Evolutionary conservation across 2,113 vertebrate species (phyloP).

Genomic region (Platichthys stellatus): DNA sequence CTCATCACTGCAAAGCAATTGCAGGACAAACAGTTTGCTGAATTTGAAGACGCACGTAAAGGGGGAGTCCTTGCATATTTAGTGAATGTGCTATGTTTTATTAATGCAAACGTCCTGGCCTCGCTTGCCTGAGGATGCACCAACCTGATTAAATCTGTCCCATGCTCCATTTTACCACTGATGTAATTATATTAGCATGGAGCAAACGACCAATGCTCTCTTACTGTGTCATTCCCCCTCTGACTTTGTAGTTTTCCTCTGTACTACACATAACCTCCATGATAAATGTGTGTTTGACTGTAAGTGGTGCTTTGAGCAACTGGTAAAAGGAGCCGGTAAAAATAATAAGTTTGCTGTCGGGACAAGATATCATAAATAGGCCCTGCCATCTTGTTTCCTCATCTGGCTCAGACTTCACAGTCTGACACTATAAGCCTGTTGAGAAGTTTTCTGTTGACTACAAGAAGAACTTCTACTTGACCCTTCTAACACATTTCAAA

Average conservation of each 20-base stretch:
- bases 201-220: conserved; percentile 19
- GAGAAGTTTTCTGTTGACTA: conserved; percentile 79
- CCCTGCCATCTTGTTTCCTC: neutral
- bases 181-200: conserved; percentile 7
- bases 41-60: conserved; percentile 57
- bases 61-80: conserved; percentile 57
- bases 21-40: conserved; percentile 65
- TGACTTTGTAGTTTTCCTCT: conserved; percentile 10
- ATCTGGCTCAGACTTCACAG: conserved; percentile 7
- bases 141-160: conserved; percentile 58
- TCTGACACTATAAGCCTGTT: conserved; percentile 24
- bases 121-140: conserved; percentile 53
- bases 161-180: conserved; percentile 61
- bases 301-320: neutral
- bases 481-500: conserved; percentile 84
- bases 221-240: neutral
- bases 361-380: conserved; percentile 6
- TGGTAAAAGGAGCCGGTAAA: conserved; percentile 15
- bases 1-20: conserved; percentile 65
- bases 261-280: neutral
- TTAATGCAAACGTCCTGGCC: conserved; percentile 63
- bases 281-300: neutral
- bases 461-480: conserved; percentile 81
- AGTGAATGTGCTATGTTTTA: conserved; percentile 71
- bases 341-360: neutral